Base-by-base conservation (phyloP, 2,888 invertebrate species). In the Taenaris catops region DNA sequence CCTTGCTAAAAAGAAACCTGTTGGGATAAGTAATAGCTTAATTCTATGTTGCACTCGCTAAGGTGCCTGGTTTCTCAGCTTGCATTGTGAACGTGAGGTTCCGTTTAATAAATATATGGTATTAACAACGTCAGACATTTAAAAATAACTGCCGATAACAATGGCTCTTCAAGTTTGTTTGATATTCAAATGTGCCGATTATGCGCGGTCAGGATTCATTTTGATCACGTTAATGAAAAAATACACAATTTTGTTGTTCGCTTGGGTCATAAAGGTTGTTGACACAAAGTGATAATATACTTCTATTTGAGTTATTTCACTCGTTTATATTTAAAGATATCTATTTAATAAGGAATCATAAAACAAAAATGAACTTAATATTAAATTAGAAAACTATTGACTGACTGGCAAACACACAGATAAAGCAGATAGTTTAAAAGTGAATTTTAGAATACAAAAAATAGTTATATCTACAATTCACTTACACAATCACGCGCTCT, bases 21-120 rank as follows among this genome's bases (percentile, higher is more conserved):
- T 55, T 58, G 52, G 69, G 66, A 83, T 86, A 83, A 84, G 66
- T 84, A 86, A 86, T 84, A 84, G 83, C 84, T 84, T 86, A 86
- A 84, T 86, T 80, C 68, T 49, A 84, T 55, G 74, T 71, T 80
- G 53, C 48, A 48, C 55, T 52, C 48, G 47, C 45, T 51, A 63
- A 86, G 80, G 84, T 84, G 84, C 65, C 70, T 78, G 69, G 57
- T 50, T 84, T 83, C 78, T 81, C 84, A 55, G 79, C 81, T 79
- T 33, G 53, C 51, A 46, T 46, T 60, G 51, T 51, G 45, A 57
- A 49, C 43, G 48, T 51, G 53, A 51, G 49, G 57, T 49, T 57
- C 50, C 64, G 63, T 66, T 65, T 67, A 66, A 51, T 64, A 62
- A 73, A 70, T 76, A 51, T 52, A 67, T 80, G 73, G 78, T 76